phyloP scores from a whole-genome alignment of 2,888 invertebrate genomes.

The Scaeva pyrastri region DNA sequence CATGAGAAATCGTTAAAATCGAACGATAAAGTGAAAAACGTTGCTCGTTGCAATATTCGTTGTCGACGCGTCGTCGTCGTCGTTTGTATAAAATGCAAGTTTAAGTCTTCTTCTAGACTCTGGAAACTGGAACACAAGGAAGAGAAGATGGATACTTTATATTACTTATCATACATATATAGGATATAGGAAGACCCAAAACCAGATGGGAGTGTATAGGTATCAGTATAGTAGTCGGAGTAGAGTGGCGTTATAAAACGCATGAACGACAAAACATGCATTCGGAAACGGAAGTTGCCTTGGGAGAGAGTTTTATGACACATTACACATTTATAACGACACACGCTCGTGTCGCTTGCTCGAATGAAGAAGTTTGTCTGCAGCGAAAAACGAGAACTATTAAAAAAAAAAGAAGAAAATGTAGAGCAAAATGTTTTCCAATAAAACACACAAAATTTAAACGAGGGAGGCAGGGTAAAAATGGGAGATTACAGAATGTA shows the following conservation, averaged over 20 bases:
- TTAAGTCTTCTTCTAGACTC: background rate
- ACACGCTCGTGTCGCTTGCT: background rate
- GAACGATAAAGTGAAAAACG: conserved; percentile 62
- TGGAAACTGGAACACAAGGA: background rate
- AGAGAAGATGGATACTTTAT: background rate
- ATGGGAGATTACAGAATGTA: background rate
- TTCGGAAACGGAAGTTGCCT: conserved; percentile 5
- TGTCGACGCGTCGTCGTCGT: background rate
- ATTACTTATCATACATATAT: too few relatives aligned
- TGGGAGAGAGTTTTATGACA: conserved; percentile 51
- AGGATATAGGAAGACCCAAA: background rate
- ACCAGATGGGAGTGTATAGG: background rate
- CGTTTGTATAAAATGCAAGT: conserved; percentile 42
- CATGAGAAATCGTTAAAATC: conserved; percentile 64
- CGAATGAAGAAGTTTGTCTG: conserved; percentile 38
- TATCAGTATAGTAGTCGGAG: background rate
- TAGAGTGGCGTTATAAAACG: conserved; percentile 36
- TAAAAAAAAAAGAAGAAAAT: conserved; percentile 28
- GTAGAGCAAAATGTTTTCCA: background rate
- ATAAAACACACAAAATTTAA: background rate
- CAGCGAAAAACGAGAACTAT: conserved; percentile 48
- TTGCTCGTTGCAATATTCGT: conserved; percentile 17
- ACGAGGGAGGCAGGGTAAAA: background rate
- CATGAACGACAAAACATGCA: conserved; percentile 44
- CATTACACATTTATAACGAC: conserved; percentile 44